Conservation (phyloP, 2,888 invertebrate species). For the Liodrosophila aerea region DNA sequence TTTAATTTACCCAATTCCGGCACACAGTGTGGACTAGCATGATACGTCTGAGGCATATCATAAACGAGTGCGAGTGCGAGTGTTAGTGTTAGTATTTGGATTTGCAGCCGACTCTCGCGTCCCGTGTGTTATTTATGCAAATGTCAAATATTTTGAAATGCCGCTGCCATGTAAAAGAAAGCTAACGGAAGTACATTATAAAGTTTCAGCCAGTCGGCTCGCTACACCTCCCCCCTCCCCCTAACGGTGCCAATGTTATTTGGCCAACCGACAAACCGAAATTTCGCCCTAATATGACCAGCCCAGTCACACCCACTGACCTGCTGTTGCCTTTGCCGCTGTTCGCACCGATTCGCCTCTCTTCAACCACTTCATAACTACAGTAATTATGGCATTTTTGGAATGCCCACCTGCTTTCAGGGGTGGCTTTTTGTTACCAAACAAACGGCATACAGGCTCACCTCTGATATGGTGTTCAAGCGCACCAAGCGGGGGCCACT, state of each 20-base stretch:
- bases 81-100: conserved; percentile 39
- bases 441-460: conserved; percentile 18
- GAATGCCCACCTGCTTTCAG: conserved; percentile 33
- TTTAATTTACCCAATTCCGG: conserved; percentile 64
- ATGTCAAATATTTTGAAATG: conserved; percentile 76
- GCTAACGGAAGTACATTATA: conserved; percentile 74
- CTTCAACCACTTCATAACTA: conserved; percentile 42
- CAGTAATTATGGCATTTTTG: conserved; percentile 72
- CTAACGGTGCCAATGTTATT: conserved; percentile 42
- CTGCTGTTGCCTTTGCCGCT: neutral
- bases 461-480: conserved; percentile 2
- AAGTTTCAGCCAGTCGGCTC: conserved; percentile 44
- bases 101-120: conserved; percentile 4
- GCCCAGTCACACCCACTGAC: conserved; percentile 14
- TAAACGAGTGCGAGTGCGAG: conserved; percentile 20
- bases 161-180: conserved; percentile 71
- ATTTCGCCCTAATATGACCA: conserved; percentile 61
- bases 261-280: conserved; percentile 69
- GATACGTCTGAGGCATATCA: conserved; percentile 14
- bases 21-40: conserved; percentile 9
- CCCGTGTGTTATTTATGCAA: conserved; percentile 71
- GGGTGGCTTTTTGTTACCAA: conserved; percentile 41
- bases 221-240: neutral
- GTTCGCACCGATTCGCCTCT: neutral
- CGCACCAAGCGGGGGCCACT: conserved; percentile 1